Evolutionary conservation across 2,888 invertebrate species (phyloP).

Genomic region (Platerodrilus igneus): DNA sequence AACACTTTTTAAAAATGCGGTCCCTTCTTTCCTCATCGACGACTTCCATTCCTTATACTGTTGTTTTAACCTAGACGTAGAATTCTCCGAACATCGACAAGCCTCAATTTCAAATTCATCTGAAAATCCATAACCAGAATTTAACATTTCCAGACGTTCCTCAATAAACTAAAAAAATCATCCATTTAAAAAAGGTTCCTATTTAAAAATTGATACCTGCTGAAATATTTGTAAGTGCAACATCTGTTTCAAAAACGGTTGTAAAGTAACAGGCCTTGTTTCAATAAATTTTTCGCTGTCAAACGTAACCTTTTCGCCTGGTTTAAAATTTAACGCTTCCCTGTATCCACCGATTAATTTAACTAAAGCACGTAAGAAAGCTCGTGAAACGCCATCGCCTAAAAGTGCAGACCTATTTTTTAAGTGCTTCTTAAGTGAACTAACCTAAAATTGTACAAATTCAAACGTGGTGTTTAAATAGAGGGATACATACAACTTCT

Average conservation of each 20-base stretch:
- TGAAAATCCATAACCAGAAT: slow-evolving; percentile 86
- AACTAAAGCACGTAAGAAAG: slow-evolving; percentile 87
- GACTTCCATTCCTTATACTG: slow-evolving; percentile 78
- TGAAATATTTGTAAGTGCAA: slow-evolving; percentile 91
- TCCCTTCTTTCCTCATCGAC: slow-evolving; percentile 74
- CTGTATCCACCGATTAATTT: slow-evolving; percentile 92
- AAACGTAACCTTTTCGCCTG: slow-evolving; percentile 75
- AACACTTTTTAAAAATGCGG: slow-evolving; percentile 79
- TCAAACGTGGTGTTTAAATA: neutral
- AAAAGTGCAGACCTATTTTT: slow-evolving; percentile 70
- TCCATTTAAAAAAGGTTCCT: neutral
- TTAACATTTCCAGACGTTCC: slow-evolving; percentile 86
- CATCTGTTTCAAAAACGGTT: slow-evolving; percentile 86
- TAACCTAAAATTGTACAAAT: slow-evolving; percentile 53
- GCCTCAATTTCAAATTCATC: slow-evolving; percentile 95
- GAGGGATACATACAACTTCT: slow-evolving; percentile 67
- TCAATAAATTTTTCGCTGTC: slow-evolving; percentile 83
- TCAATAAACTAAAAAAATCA: slow-evolving; percentile 77
- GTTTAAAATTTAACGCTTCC: slow-evolving; percentile 77
- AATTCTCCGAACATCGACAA: slow-evolving; percentile 64
- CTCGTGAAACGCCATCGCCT: slow-evolving; percentile 89
- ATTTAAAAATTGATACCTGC: slow-evolving; percentile 56
- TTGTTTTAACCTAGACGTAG: slow-evolving; percentile 59
- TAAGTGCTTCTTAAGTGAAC: slow-evolving; percentile 69
- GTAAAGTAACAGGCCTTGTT: slow-evolving; percentile 77